Evolutionary conservation across 2,888 invertebrate genomes (phyloP).

Genomic region (Ctenicera cuprea): DNA sequence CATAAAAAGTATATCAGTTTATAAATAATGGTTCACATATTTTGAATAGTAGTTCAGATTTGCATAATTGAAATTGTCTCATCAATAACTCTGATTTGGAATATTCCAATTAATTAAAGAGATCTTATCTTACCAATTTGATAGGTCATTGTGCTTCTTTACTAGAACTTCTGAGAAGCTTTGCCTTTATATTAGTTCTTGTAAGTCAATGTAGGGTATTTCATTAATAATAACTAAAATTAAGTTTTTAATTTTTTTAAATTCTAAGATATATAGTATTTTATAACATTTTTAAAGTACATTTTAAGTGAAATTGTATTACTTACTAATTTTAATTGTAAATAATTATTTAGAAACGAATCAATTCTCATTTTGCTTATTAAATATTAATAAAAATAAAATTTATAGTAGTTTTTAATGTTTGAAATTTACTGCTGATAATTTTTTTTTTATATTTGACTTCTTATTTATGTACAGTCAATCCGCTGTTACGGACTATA

Average conservation of each 20-base stretch:
- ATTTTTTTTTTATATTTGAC: background rate
- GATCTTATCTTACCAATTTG: too few relatives aligned
- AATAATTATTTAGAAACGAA: background rate
- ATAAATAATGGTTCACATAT: constrained; percentile 56
- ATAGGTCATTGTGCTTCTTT: constrained; percentile 4
- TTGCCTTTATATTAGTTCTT: constrained; percentile 23
- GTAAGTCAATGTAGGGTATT: constrained; percentile 8
- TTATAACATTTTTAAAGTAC: constrained; percentile 12
- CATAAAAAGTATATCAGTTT: constrained; percentile 69
- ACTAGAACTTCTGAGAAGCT: constrained; percentile 6
- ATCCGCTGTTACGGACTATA: too few relatives aligned
- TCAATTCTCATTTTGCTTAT: background rate
- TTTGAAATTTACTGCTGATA: too few relatives aligned
- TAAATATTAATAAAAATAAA: background rate
- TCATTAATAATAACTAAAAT: background rate
- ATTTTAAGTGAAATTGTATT: constrained; percentile 15
- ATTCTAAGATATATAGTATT: constrained; percentile 3
- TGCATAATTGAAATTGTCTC: background rate
- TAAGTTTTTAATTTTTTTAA: background rate
- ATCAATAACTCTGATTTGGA: too few relatives aligned
- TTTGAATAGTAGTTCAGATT: background rate
- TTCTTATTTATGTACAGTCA: background rate
- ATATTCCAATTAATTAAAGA: too few relatives aligned
- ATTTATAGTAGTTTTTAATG: too few relatives aligned
- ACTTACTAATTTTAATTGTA: constrained; percentile 13